A percentile compares a stretch with the other conserved stretches of the same genome.
Evolutionary conservation across 2,113 vertebrate genomes (phyloP).

Genomic region (Paedocypris sp.): DNA sequence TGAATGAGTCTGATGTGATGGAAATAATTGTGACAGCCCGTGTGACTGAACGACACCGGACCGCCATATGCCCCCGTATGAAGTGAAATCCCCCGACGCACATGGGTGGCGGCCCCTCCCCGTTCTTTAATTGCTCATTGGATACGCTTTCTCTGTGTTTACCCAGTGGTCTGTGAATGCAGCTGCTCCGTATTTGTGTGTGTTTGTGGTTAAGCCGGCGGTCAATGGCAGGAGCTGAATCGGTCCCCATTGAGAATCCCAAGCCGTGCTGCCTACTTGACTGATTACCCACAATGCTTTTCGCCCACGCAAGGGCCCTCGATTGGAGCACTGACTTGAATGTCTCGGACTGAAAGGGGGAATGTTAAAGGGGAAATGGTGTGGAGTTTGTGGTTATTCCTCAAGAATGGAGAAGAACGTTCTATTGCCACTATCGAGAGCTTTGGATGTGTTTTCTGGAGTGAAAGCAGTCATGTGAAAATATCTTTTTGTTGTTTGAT

Average conservation of each 20-base stretch:
- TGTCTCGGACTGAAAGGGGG: conserved; percentile 1
- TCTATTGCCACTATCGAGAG: not conserved
- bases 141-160: conserved; percentile 35
- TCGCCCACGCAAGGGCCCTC: conserved; percentile 16
- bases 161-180: conserved; percentile 29
- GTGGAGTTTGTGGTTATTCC: conserved; percentile 5
- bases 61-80: conserved; percentile 31
- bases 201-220: conserved; percentile 33
- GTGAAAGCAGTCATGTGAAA: not conserved
- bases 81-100: conserved; percentile 21
- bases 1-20: conserved; percentile 63
- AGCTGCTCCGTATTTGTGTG: conserved; percentile 29
- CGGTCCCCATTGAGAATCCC: conserved; percentile 11
- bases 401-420: not conserved
- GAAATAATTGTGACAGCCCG: conserved; percentile 57
- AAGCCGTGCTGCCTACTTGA: conserved; percentile 25
- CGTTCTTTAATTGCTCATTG: conserved; percentile 34
- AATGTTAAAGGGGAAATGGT: not conserved
- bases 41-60: conserved; percentile 31
- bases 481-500: too few species aligned
- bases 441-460: not conserved
- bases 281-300: conserved; percentile 28
- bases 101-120: conserved; percentile 22
- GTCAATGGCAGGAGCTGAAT: conserved; percentile 23
- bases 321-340: conserved; percentile 11